Evolutionary conservation across 1,140 invertebrate genomes (phyloP), one percentile per base, ranked within the genome.

Genomic region (Lepidurus arcticus): DNA sequence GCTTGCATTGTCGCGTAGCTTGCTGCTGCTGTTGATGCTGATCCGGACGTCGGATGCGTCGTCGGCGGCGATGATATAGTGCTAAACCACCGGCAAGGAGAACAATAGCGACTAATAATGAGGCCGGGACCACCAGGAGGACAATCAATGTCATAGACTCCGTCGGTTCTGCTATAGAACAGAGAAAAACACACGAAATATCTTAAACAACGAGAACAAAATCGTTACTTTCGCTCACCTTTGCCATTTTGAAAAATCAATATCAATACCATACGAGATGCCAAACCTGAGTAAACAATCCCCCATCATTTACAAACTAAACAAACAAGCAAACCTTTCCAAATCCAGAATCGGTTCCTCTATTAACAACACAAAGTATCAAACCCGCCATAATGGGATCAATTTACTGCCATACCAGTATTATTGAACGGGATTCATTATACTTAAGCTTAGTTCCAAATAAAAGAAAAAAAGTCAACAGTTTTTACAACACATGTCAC

Each of bases 31-130:
- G 42, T 45, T 73, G 78, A 34, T 73, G 73, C 53, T 65, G 53
- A 21, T 65, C 53, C 21, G 53, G 53, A n/a, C 73, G 78, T 21
- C 65, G 73, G 75, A 75, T 45, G 34, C 16, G 65, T 47, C 47
- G 74, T 9, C 78, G 26, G 26, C 47, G 73, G 10, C 78, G 34
- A 11, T 78, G 78, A 44, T 75, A 78, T 10, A 78, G 44, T 24
- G 78, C 78, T 74, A 78, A 21, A 73, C 44, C 44, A 44, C 43
- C 73, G 42, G 78, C 78, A 21, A 78, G 73, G 44, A 73, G 73
- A 44, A 75, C 44, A 44, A 78, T 74, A 73, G 73, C 78, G 44
- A 78, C 75, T 73, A 78, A 45, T 45, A 78, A 74, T 44, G 73
- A 44, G 73, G 73, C 78, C 24, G 78, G 78, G 44, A 73, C 73